These are phyloP conservation scores for Yasuhikotakia modesta DNA, from an alignment of 2,797 vertebrate species.

Conservation along the genomic window DNA sequence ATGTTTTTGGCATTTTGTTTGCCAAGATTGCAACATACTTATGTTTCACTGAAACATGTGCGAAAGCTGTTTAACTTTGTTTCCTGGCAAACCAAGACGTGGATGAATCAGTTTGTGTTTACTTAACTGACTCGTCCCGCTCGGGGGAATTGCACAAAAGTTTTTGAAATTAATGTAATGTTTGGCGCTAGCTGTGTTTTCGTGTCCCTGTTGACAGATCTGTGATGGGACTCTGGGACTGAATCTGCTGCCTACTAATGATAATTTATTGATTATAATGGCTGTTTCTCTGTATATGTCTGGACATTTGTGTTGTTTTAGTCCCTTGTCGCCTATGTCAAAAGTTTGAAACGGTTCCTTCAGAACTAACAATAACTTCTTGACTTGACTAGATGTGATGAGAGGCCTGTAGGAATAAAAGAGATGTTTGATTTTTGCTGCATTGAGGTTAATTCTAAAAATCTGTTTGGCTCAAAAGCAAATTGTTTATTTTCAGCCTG, in stretches of 20 bases:
- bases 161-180: conserved; percentile 17
- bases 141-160: neutral
- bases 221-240: neutral
- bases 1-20: neutral
- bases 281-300: conserved; percentile 3
- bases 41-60: neutral
- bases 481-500: neutral
- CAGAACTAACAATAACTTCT: too few species aligned
- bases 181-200: conserved; percentile 6
- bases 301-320: too few species aligned
- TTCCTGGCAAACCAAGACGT: conserved; percentile 1
- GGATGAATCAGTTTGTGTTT: neutral
- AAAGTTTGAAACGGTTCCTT: too few species aligned
- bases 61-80: neutral
- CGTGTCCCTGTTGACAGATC: neutral
- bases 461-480: neutral
- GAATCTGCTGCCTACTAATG: conserved; percentile 15
- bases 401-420: neutral
- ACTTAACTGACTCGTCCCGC: neutral
- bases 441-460: neutral
- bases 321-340: too few species aligned
- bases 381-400: too few species aligned
- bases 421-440: neutral
- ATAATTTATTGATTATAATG: conserved; percentile 26
- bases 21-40: neutral